A percentile compares a stretch with the other conserved stretches of the same genome.
phyloP scores from a whole-genome alignment of 2,113 vertebrate genomes.

The Dicrurus megarhynchus region DNA sequence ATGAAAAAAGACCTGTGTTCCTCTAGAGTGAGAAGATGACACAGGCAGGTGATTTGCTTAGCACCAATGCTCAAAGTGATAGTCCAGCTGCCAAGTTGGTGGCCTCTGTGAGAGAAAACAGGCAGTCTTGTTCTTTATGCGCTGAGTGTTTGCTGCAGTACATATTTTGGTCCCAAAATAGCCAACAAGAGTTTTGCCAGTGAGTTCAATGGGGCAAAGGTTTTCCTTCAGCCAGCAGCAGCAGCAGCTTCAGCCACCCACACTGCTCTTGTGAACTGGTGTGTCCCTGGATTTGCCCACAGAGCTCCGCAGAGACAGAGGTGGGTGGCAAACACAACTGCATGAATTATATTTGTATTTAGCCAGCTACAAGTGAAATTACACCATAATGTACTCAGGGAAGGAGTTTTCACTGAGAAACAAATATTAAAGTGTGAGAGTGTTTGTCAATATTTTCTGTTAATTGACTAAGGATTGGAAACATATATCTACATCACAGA shows the following conservation, averaged over 20 bases:
- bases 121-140: neutral
- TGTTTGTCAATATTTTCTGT: neutral
- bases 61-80: neutral
- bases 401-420: neutral
- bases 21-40: neutral
- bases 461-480: slow-evolving; percentile 3
- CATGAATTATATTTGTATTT: neutral
- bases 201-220: neutral
- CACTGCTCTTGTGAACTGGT: neutral
- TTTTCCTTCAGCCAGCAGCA: neutral
- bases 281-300: neutral
- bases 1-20: neutral
- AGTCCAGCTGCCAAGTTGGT: neutral
- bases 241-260: neutral
- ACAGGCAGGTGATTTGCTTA: neutral
- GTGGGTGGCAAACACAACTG: neutral
- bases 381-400: neutral
- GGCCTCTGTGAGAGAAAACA: neutral
- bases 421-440: neutral
- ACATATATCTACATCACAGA: neutral
- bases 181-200: neutral
- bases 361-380: neutral
- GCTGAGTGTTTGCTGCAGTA: neutral
- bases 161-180: neutral
- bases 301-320: neutral